Evolutionary conservation across 2,797 vertebrate species (phyloP).

Genomic region (Sardinella longiceps): DNA sequence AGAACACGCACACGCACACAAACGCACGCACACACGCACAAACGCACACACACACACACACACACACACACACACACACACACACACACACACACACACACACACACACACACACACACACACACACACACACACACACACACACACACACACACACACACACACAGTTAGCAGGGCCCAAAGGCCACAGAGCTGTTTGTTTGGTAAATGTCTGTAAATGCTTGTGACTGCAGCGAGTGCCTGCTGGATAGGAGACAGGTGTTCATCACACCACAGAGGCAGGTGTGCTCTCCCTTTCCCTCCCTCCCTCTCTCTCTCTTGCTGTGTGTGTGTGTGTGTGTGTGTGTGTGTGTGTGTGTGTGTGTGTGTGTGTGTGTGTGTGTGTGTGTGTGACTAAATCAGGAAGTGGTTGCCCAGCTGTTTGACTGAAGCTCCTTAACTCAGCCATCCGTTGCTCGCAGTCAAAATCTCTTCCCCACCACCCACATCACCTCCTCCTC

Average conservation of each 20-base stretch:
- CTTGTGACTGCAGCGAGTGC: neutral
- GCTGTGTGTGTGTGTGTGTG: constrained; percentile 35
- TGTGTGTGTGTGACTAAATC: neutral
- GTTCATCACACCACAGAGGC: neutral
- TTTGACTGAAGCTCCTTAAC: neutral
- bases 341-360: constrained; percentile 12
- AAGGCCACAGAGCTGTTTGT: neutral
- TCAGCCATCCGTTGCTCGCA: neutral
- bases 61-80: neutral
- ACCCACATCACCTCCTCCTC: neutral
- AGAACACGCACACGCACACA: neutral
- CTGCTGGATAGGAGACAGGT: constrained; percentile 10
- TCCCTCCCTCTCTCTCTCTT: constrained; percentile 6
- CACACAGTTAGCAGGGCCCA: neutral
- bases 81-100: neutral
- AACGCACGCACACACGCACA: neutral
- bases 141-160: neutral
- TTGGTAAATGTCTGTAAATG: neutral
- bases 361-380: neutral
- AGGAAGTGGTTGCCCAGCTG: neutral
- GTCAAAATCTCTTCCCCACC: neutral
- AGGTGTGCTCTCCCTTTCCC: neutral
- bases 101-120: neutral
- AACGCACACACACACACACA: neutral
- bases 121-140: neutral